These are phyloP conservation scores for Pantherophis alleghaniensis DNA, from an alignment of 2,797 vertebrate species.

Conservation along the genomic window DNA sequence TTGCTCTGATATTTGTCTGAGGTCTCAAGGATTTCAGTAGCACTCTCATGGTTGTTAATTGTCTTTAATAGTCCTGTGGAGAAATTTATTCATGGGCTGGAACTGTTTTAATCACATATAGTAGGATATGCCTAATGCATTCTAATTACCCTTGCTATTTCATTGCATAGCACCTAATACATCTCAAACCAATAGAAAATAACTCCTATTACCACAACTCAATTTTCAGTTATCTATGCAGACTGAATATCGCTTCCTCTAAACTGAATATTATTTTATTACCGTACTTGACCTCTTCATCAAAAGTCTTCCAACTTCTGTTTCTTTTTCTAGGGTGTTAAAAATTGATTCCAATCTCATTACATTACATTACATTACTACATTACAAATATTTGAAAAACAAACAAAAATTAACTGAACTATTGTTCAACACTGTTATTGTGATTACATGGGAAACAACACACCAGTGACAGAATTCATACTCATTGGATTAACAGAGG, in stretches of 20 bases:
- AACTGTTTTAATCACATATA: not conserved
- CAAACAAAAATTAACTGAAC: not conserved
- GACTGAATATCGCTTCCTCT: not conserved
- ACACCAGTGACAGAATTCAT: not conserved
- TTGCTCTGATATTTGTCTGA: not conserved
- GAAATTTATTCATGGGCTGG: not conserved
- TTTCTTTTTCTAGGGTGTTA: not conserved
- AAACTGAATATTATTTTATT: not conserved
- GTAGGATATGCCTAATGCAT: not conserved
- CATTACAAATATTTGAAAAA: not conserved
- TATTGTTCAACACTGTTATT: not conserved
- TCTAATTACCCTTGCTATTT: not conserved
- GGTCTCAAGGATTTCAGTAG: not conserved
- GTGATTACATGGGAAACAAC: not conserved
- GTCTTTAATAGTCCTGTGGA: not conserved
- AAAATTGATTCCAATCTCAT: not conserved
- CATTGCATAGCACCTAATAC: not conserved
- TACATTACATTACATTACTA: not conserved
- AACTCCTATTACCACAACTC: not conserved
- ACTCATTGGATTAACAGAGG: slow-evolving; percentile 44
- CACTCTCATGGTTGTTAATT: not conserved
- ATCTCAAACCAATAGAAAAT: not conserved
- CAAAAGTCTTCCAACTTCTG: not conserved
- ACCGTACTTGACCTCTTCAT: not conserved
- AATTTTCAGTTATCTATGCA: not conserved